Conservation (phyloP, 1,140 invertebrate genomes). For the Cydia splendana region DNA sequence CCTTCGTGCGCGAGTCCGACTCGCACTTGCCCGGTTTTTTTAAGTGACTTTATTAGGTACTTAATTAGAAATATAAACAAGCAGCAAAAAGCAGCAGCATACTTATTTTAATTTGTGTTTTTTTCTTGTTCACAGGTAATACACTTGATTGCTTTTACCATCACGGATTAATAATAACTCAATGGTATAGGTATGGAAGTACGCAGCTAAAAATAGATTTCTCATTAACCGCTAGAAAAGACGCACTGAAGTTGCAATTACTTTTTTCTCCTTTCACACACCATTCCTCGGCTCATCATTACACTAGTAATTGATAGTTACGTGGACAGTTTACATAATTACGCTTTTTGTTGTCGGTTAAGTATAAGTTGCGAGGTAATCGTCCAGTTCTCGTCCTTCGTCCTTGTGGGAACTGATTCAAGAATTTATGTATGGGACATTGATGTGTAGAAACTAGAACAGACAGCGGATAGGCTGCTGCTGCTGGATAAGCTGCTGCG, state of each 20-base stretch:
- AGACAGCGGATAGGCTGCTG: not conserved
- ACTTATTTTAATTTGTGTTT: not conserved
- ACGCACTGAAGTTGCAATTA: not conserved
- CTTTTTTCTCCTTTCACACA: constrained; percentile 3
- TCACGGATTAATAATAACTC: not conserved
- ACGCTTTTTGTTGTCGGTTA: not conserved
- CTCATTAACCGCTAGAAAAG: not conserved
- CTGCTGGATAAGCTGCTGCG: no score
- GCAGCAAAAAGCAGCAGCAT: no score
- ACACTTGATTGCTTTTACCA: not conserved
- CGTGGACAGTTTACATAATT: constrained; percentile 5
- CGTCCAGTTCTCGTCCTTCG: not conserved
- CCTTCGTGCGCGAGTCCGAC: no score
- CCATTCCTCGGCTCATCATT: not conserved
- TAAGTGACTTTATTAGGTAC: no score
- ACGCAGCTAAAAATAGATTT: not conserved
- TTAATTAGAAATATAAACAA: no score
- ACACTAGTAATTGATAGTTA: not conserved
- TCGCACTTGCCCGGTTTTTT: no score
- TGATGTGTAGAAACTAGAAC: not conserved
- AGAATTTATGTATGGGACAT: not conserved
- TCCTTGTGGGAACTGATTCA: constrained; percentile 2
- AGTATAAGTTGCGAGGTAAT: not conserved
- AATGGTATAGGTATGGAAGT: no score
- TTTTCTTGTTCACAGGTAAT: constrained; percentile 8